A percentile compares a stretch with the other conserved stretches of the same genome.
These are phyloP conservation scores for Sipha maydis DNA, from an alignment of 2,888 invertebrate species.

Conservation along the genomic window DNA sequence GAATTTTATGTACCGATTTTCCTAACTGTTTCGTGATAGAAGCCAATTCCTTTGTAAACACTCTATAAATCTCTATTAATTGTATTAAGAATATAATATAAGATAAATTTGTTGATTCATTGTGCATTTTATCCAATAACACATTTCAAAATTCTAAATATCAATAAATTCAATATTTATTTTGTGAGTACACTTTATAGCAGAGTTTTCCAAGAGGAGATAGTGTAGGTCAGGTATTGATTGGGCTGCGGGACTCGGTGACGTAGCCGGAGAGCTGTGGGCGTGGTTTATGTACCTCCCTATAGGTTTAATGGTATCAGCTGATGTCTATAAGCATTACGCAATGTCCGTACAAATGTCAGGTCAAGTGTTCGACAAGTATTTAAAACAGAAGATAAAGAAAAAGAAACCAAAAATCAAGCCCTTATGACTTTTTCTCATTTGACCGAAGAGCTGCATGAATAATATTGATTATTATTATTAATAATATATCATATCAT, in stretches of 20 bases:
- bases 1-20: conserved; percentile 17
- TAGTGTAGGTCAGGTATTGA: conserved; percentile 61
- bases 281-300: conserved; percentile 38
- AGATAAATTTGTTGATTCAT: not conserved
- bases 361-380: conserved; percentile 23
- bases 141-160: not conserved
- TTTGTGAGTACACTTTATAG: not conserved
- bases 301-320: conserved; percentile 37
- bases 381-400: conserved; percentile 15
- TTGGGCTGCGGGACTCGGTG: conserved; percentile 54
- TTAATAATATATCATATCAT: too few species aligned
- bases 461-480: too few species aligned
- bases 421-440: not conserved
- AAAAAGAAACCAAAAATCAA: conserved; percentile 9
- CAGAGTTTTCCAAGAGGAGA: conserved; percentile 18
- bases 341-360: conserved; percentile 36
- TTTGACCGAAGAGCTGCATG: not conserved
- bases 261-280: conserved; percentile 51
- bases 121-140: not conserved
- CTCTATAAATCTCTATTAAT: not conserved
- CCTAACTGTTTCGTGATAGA: conserved; percentile 19
- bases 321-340: conserved; percentile 45
- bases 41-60: conserved; percentile 8
- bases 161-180: not conserved
- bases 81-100: not conserved